A percentile compares a stretch with the other conserved stretches of the same genome.
These are phyloP conservation scores for Sisyra nigra DNA, from an alignment of 2,888 invertebrate genomes.

Conservation along the genomic window DNA sequence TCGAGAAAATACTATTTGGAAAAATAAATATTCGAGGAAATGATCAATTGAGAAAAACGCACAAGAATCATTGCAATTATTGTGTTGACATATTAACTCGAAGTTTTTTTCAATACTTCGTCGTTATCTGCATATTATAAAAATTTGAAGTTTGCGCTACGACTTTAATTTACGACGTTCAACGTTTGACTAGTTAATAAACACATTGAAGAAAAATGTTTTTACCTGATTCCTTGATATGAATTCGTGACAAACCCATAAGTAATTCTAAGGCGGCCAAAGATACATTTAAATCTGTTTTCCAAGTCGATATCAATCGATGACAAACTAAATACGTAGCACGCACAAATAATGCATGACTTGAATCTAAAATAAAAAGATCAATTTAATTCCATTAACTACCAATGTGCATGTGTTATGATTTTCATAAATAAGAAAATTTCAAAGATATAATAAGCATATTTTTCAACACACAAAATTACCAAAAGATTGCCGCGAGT, in stretches of 20 bases:
- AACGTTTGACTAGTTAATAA: too few species aligned
- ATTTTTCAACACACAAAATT: slow-evolving; percentile 1
- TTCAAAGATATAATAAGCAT: neutral
- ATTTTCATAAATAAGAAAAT: neutral
- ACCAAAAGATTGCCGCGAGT: slow-evolving; percentile 7
- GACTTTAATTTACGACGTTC: too few species aligned
- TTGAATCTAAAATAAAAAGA: slow-evolving; percentile 44
- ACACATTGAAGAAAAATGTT: too few species aligned
- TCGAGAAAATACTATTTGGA: too few species aligned
- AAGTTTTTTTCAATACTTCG: too few species aligned
- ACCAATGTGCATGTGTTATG: too few species aligned
- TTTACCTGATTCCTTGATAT: slow-evolving; percentile 74
- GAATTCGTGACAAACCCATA: slow-evolving; percentile 78
- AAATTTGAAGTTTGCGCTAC: too few species aligned
- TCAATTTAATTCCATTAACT: neutral
- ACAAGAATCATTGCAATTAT: too few species aligned
- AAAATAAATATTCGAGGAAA: too few species aligned
- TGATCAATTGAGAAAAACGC: too few species aligned
- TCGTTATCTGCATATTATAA: too few species aligned
- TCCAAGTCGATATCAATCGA: slow-evolving; percentile 90
- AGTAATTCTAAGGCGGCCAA: slow-evolving; percentile 84
- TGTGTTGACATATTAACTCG: too few species aligned
- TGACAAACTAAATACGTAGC: slow-evolving; percentile 91
- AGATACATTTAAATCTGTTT: slow-evolving; percentile 85
- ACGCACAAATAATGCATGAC: slow-evolving; percentile 76